Percentiles rank a stretch among this genome's conserved stretches.
These are phyloP conservation scores for Nylanderia fulva DNA, from an alignment of 1,140 invertebrate genomes.

Conservation along the genomic window DNA sequence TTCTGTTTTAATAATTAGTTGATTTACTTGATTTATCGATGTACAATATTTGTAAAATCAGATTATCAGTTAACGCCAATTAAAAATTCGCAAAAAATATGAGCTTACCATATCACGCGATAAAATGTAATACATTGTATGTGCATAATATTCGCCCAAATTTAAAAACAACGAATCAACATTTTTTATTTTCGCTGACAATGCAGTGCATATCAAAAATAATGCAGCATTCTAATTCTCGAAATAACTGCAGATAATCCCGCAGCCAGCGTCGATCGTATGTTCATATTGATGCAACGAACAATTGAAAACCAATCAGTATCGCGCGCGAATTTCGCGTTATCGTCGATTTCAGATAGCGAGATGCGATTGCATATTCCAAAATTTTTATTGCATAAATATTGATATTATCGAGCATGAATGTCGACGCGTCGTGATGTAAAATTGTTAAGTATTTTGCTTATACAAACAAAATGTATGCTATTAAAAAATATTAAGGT, in stretches of 20 bases:
- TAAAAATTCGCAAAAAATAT: background rate
- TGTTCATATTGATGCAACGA: conserved; percentile 30
- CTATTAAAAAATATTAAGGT: background rate
- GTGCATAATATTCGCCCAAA: background rate
- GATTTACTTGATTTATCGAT: background rate
- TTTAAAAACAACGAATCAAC: background rate
- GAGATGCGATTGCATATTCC: background rate
- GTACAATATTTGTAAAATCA: background rate
- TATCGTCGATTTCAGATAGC: background rate
- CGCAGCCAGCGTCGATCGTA: background rate
- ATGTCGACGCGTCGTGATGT: background rate
- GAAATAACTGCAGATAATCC: conserved; percentile 29
- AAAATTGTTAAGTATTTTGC: conserved; percentile 23
- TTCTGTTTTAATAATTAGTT: background rate
- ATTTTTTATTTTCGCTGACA: background rate
- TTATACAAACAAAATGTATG: background rate
- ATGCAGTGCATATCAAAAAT: background rate
- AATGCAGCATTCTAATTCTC: background rate
- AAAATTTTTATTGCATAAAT: conserved; percentile 35
- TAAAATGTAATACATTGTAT: background rate
- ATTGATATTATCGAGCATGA: background rate
- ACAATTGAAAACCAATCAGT: conserved; percentile 32
- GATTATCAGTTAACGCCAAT: background rate
- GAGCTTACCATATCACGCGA: background rate
- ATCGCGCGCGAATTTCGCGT: background rate